Percentiles rank a stretch among this genome's conserved stretches.
These are phyloP conservation scores for Noctilio leporinus DNA, from an alignment of 2,113 vertebrate genomes.

Conservation along the genomic window DNA sequence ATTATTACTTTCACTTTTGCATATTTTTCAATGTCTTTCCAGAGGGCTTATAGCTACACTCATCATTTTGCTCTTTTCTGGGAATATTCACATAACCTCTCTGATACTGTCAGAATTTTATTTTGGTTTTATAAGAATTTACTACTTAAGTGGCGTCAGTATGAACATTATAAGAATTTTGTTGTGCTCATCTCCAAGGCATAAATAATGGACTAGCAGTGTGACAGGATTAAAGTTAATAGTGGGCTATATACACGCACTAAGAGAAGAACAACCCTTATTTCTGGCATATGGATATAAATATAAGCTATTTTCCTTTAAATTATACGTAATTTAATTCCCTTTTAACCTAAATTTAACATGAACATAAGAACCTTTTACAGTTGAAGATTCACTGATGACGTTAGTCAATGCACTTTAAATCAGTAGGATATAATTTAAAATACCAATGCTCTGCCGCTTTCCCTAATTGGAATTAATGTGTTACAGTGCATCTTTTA, in stretches of 20 bases:
- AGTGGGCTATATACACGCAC: constrained; percentile 6
- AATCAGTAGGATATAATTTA: neutral
- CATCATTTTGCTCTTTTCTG: neutral
- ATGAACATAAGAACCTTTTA: neutral
- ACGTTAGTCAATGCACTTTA: neutral
- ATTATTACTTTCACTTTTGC: neutral
- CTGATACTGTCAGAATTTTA: neutral
- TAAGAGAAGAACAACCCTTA: neutral
- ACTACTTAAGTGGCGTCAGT: neutral
- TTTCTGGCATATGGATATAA: constrained; percentile 32
- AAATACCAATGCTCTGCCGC: constrained; percentile 9
- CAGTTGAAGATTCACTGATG: neutral
- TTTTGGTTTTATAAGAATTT: neutral
- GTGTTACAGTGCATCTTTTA: neutral
- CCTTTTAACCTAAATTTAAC: constrained; percentile 15
- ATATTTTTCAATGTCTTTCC: neutral
- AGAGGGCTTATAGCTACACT: neutral
- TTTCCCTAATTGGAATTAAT: constrained; percentile 41
- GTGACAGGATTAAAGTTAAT: constrained; percentile 24
- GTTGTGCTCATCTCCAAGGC: constrained; percentile 3
- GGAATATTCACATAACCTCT: neutral
- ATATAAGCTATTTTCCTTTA: constrained; percentile 15
- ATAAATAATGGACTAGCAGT: constrained; percentile 24
- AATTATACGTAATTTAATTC: constrained; percentile 33
- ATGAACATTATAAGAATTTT: neutral